Conservation (phyloP, 2,797 vertebrate genomes). For the Phalloptychus januarius region DNA sequence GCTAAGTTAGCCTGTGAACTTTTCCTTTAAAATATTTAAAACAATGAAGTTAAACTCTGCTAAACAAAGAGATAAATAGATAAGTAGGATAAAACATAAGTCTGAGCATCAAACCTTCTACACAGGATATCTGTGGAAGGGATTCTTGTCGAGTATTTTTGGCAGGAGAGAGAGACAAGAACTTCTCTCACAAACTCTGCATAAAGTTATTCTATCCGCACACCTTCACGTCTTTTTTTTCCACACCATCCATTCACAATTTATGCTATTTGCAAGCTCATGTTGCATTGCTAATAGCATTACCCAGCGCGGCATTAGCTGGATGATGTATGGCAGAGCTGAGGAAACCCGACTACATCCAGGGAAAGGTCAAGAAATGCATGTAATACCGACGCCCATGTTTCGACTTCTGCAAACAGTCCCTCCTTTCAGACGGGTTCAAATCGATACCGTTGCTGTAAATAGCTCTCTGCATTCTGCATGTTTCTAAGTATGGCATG, state of each 20-base stretch:
- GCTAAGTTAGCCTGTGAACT: not conserved
- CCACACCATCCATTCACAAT: constrained; percentile 58
- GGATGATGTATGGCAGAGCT: constrained; percentile 60
- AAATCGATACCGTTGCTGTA: constrained; percentile 72
- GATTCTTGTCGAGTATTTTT: constrained; percentile 15
- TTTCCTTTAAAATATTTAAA: not conserved
- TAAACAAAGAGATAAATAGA: not conserved
- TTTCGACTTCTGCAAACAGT: constrained; percentile 38
- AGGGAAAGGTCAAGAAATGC: constrained; percentile 72
- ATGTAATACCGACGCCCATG: constrained; percentile 65
- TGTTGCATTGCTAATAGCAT: constrained; percentile 70
- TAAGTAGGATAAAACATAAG: not conserved
- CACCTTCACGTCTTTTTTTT: constrained; percentile 37
- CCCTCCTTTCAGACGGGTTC: constrained; percentile 50
- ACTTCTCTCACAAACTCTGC: constrained; percentile 24
- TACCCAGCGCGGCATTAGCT: constrained; percentile 59
- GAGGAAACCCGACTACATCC: constrained; percentile 72
- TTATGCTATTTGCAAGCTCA: constrained; percentile 58
- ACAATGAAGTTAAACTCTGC: too few relatives aligned
- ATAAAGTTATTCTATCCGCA: constrained; percentile 8
- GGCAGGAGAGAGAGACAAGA: not conserved
- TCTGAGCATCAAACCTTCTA: not conserved
- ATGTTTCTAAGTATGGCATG: constrained; percentile 67
- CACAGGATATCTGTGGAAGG: not conserved
- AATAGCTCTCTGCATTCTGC: constrained; percentile 67